These are phyloP conservation scores for Tenthredo scrophulariae DNA, from an alignment of 2,888 invertebrate genomes.

Conservation along the genomic window DNA sequence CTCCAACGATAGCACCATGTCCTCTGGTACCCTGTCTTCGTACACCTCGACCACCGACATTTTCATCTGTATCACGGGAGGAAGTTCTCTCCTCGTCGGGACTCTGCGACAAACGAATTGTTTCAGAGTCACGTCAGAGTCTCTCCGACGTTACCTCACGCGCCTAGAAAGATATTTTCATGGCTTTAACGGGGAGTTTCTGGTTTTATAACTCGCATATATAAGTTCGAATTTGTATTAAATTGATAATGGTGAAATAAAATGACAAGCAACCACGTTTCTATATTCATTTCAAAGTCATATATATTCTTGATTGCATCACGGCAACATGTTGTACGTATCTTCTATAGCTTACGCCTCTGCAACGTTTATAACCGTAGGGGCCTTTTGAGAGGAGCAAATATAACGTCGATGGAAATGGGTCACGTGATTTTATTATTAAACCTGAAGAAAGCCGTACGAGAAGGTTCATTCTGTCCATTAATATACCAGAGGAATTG, in stretches of 20 bases:
- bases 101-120: conserved; percentile 59
- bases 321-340: background rate
- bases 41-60: conserved; percentile 55
- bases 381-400: conserved; percentile 5
- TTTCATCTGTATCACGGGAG: conserved; percentile 55
- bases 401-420: conserved; percentile 27
- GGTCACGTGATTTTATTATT: conserved; percentile 42
- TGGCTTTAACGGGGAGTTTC: conserved; percentile 1
- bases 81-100: conserved; percentile 63
- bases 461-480: background rate
- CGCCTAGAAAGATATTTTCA: conserved; percentile 52
- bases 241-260: background rate
- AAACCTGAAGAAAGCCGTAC: background rate
- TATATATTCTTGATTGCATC: background rate
- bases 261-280: background rate
- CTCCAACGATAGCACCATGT: conserved; percentile 58
- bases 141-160: conserved; percentile 53
- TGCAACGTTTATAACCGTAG: conserved; percentile 11
- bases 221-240: background rate
- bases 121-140: conserved; percentile 54
- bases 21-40: conserved; percentile 61
- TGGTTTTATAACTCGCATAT: background rate
- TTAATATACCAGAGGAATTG: background rate
- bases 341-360: background rate
- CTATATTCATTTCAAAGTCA: background rate